These are phyloP conservation scores for Xylocampa areola DNA, from an alignment of 2,888 invertebrate genomes.

Conservation along the genomic window DNA sequence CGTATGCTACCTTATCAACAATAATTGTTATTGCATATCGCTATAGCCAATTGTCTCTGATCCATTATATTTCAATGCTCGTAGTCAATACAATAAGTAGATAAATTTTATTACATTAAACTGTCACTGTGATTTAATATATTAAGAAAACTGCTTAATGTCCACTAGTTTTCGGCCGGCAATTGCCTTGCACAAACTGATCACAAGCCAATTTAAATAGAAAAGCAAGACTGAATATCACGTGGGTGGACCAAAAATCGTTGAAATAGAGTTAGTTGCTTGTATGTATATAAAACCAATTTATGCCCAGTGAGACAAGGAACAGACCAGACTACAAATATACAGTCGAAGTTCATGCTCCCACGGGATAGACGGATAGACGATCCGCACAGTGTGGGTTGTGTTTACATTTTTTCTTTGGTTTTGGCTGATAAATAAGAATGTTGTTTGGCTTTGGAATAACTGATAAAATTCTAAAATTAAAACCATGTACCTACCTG, in stretches of 20 bases:
- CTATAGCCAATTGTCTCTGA: conserved; percentile 18
- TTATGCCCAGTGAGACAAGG: conserved; percentile 44
- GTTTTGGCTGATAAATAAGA: conserved; percentile 15
- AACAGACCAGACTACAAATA: conserved; percentile 43
- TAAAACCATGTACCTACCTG: too few species aligned
- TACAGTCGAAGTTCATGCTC: conserved; percentile 58
- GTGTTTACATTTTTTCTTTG: conserved; percentile 48
- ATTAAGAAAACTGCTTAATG: conserved; percentile 26
- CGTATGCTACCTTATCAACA: conserved; percentile 3
- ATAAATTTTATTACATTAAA: conserved; percentile 24
- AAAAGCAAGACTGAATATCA: conserved; percentile 25
- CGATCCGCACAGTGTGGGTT: conserved; percentile 35
- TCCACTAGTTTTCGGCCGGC: conserved; percentile 14
- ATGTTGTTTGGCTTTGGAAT: conserved; percentile 5
- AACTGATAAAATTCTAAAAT: too few species aligned
- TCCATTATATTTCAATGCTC: conserved; percentile 16
- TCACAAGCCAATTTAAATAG: conserved; percentile 27
- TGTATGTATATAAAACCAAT: conserved; percentile 58
- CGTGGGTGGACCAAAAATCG: conserved; percentile 45
- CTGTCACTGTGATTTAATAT: conserved; percentile 32
- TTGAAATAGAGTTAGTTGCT: conserved; percentile 43
- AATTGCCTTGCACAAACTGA: conserved; percentile 18
- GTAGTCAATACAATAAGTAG: conserved; percentile 27
- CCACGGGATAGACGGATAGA: conserved; percentile 48
- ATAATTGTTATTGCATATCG: conserved; percentile 4